Conservation (phyloP, 2,888 invertebrate species). For the Pollenia amentaria region DNA sequence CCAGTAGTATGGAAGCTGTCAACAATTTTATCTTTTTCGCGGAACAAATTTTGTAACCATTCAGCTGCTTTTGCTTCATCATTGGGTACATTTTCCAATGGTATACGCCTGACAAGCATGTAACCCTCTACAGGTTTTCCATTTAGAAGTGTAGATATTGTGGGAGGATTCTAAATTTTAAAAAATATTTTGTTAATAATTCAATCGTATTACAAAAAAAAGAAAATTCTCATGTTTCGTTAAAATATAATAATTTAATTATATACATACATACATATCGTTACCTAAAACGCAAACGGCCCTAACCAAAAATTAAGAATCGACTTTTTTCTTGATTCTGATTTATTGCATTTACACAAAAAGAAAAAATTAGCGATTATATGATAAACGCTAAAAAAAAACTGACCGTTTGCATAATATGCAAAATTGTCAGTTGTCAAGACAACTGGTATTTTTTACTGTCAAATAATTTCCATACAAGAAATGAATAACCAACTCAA, state of each 20-base stretch:
- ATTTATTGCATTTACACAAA: too few species aligned
- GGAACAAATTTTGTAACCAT: slow-evolving; percentile 93
- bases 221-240: neutral
- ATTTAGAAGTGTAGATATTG: slow-evolving; percentile 90
- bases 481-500: too few species aligned
- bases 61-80: slow-evolving; percentile 89
- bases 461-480: too few species aligned
- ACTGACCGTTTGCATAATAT: too few species aligned
- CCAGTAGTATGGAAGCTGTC: slow-evolving; percentile 86
- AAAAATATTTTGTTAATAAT: neutral
- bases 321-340: too few species aligned
- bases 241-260: neutral
- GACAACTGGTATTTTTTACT: too few species aligned
- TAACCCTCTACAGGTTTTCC: slow-evolving; percentile 91
- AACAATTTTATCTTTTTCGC: slow-evolving; percentile 89
- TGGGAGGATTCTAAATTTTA: slow-evolving; percentile 87
- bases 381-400: too few species aligned
- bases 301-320: too few species aligned
- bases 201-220: neutral
- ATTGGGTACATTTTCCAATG: slow-evolving; percentile 91
- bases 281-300: too few species aligned
- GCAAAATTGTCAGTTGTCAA: too few species aligned
- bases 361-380: too few species aligned
- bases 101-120: slow-evolving; percentile 92
- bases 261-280: neutral